Base-by-base conservation (phyloP, 1,140 invertebrate genomes). In the Temnothorax longispinosus region DNA sequence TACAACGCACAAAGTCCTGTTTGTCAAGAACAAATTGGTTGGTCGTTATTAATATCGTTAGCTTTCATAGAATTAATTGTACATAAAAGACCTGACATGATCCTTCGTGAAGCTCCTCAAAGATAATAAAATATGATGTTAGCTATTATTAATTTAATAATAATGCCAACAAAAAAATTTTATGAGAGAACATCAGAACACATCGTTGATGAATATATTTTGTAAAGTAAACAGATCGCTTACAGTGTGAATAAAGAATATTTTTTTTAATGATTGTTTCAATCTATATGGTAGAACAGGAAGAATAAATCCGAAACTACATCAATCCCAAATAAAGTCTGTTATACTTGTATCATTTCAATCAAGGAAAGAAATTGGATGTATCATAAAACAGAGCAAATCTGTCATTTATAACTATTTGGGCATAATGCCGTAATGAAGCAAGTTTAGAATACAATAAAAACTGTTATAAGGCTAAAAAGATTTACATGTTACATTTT, bases 21-120 rank as follows among this genome's bases (percentile, higher is more conserved):
- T n/a, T 1, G 60, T 38, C 47, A 50, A 67, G 89, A 90, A 47
- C 77, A 90, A 41, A 56, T 89, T 7, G 44, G 65, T 38, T 75
- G 52, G 89, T 72, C 85, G 21, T 38, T 90, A 18, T 74, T 89
- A 15, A 90, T 62, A 58, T 44, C 85, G n/a, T 7, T 89, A 78
- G 54, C 72, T 10, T 90, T 74, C 44, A 1, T 56, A 6, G 21
- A 18, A 47, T 13, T 89, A 44, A 0, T 64, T 32, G 47, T 3
- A 38, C 18, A n/a, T 35, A 18, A 44, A 50, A 67, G 64, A 10
- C 38, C 77, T 18, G 80, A 84, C 18, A 84, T 84, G 80, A 50
- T 58, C 1, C 5, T 84, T 75, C 80, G 80, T 11, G 15, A 69
- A 13, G 10, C 4, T n/a, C 0, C 15, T 15, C 8, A 18, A n/a